Base-by-base conservation (phyloP, 2,797 vertebrate genomes). In the Cetoscarus ocellatus region DNA sequence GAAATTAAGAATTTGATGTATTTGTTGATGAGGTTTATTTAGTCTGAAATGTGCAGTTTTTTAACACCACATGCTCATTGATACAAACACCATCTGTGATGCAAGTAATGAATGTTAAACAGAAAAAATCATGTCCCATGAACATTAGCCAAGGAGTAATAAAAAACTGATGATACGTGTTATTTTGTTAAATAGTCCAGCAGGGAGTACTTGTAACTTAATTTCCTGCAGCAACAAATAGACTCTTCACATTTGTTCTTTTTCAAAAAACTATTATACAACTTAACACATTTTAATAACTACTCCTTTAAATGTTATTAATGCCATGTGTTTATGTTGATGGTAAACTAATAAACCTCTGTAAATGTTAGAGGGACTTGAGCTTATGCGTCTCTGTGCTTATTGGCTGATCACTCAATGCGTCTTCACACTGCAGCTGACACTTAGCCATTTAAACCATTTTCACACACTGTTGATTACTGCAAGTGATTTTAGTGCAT, bases 221-320 rank as follows among this genome's bases (percentile, higher is more conserved):
- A 14, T 47, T 61, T 49, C 36, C 34, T 48, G 58, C 44, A 18
- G 35, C n/a, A n/a, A n/a, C n/a, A n/a, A n/a, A n/a, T 48, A 36
- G 18, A 36, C 8, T 18, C 10, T n/a, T 10, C 12, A 12, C 15
- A 6, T 56, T 47, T n/a, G 15, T 18, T 19, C 13, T 34, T 34
- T 2, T 5, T 45, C 19, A 34, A 14, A 6, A 58, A 57, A 57
- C 39, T 40, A 42, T 40, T 44, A 14, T 34, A 39, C n/a, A 48
- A 13, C 36, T 17, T 0, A 15, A 15, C 27, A 9, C 12, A 15
- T 44, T 3, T 5, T 19, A 42, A 6, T 10, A 9, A 42, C 3
- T 3, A 42, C 11, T 9, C 39, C 39, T 40, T 40, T 40, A 3
- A 9, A 42, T 42, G 40, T 12, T 12, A 12, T 34, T 15, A 5